These are phyloP conservation scores for Neopelma chrysocephalum DNA, from an alignment of 2,797 vertebrate species.

Conservation along the genomic window DNA sequence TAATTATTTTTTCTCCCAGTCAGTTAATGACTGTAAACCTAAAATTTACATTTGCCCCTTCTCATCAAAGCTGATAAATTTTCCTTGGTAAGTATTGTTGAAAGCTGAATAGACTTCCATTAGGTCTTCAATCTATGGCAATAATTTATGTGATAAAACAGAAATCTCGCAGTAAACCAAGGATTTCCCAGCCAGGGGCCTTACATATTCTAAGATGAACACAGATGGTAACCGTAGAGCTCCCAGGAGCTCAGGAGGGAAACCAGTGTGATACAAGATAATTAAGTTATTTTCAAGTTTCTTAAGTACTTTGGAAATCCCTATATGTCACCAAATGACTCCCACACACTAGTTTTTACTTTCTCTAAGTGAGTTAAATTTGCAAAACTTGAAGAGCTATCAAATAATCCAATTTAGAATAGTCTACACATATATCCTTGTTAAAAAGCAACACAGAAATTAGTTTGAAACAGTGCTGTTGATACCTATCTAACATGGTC, in stretches of 20 bases:
- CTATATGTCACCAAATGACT: neutral
- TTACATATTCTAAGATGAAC: neutral
- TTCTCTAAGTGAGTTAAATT: neutral
- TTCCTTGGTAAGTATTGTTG: neutral
- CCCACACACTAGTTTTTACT: neutral
- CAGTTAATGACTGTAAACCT: slow-evolving; percentile 12
- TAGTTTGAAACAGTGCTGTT: neutral
- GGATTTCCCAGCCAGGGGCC: neutral
- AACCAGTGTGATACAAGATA: neutral
- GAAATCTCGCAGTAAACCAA: neutral
- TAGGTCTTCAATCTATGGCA: neutral
- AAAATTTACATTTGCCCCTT: neutral
- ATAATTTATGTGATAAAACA: neutral
- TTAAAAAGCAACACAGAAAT: neutral
- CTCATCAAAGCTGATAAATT: neutral
- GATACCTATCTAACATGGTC: neutral
- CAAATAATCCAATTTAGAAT: neutral
- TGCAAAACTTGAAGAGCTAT: neutral
- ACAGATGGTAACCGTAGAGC: neutral
- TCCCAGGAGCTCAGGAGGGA: neutral
- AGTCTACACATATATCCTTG: neutral
- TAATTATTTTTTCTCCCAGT: slow-evolving; percentile 24
- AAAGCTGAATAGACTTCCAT: neutral
- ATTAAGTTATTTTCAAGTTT: slow-evolving; percentile 26
- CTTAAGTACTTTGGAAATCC: neutral